These are phyloP conservation scores for Haliclona indistincta DNA, from an alignment of 37 sponge, comb jelly and placozoan genomes.

Conservation along the genomic window DNA sequence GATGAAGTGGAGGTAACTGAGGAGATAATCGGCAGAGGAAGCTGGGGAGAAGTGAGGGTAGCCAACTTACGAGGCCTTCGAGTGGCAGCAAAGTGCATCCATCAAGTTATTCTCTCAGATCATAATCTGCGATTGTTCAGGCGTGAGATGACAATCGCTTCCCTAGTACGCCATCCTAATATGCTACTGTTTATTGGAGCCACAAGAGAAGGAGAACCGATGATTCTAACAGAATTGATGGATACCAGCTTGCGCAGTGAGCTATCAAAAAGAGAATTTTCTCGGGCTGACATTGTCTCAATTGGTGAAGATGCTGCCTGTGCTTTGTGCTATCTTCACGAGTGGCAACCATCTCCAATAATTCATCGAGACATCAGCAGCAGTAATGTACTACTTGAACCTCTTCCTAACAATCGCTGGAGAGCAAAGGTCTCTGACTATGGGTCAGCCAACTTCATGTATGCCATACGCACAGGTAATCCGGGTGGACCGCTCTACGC, in stretches of 20 bases:
- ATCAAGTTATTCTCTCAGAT: conserved; percentile 46
- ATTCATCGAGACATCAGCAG: conserved; percentile 73
- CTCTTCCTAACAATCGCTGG: conserved; percentile 11
- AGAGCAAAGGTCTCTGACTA: conserved; percentile 63
- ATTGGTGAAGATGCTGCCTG: conserved; percentile 28
- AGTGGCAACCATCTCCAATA: conserved; percentile 38
- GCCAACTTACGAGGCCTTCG: conserved; percentile 39
- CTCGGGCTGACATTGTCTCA: conserved; percentile 3
- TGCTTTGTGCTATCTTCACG: conserved; percentile 63
- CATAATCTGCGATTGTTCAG: conserved; percentile 44
- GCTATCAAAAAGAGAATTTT: conserved; percentile 2
- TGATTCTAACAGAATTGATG: conserved; percentile 68
- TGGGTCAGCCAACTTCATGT: conserved; percentile 63
- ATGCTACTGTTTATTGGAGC: conserved; percentile 68
- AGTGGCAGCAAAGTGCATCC: conserved; percentile 55
- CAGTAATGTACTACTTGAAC: conserved; percentile 58
- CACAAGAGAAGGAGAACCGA: conserved; percentile 13
- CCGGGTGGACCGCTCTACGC: conserved; percentile 55
- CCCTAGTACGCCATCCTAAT: conserved; percentile 57
- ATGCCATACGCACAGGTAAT: conserved; percentile 2
- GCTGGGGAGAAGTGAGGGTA: conserved; percentile 43
- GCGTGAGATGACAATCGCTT: conserved; percentile 63
- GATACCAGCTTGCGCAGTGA: conserved; percentile 34
- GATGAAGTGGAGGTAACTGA: conserved; percentile 30
- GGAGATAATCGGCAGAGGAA: conserved; percentile 52